These are phyloP conservation scores for Dicentrarchus labrax DNA, from an alignment of 2,113 vertebrate genomes.

Conservation along the genomic window DNA sequence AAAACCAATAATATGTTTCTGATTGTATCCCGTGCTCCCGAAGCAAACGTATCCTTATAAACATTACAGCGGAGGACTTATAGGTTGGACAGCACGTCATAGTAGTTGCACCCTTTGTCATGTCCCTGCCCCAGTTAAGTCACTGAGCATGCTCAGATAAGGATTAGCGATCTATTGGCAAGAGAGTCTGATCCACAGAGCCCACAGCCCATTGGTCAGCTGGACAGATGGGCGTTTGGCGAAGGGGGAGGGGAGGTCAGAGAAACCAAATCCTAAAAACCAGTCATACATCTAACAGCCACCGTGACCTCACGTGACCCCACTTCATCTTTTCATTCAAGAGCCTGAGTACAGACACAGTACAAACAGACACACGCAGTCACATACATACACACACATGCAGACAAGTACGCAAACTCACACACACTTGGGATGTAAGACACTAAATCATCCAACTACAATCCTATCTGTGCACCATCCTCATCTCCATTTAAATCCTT, in stretches of 20 bases:
- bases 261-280: slow-evolving; percentile 65
- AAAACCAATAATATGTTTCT: background rate
- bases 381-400: background rate
- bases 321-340: slow-evolving; percentile 34
- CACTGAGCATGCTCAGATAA: slow-evolving; percentile 73
- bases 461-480: background rate
- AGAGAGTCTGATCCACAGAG: slow-evolving; percentile 71
- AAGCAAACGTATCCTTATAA: slow-evolving; percentile 4
- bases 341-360: background rate
- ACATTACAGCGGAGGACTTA: slow-evolving; percentile 24
- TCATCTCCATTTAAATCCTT: slow-evolving; percentile 14
- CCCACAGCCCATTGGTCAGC: slow-evolving; percentile 63
- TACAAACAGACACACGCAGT: background rate
- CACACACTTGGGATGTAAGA: background rate
- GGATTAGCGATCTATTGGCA: slow-evolving; percentile 77
- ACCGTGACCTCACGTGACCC: slow-evolving; percentile 37
- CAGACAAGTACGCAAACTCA: background rate
- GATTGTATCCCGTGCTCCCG: background rate
- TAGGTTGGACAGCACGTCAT: slow-evolving; percentile 36
- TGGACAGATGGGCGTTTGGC: slow-evolving; percentile 54
- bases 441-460: background rate
- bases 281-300: slow-evolving; percentile 35
- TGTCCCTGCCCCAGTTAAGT: slow-evolving; percentile 68
- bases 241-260: slow-evolving; percentile 55
- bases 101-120: slow-evolving; percentile 47